phyloP scores from a whole-genome alignment of 2,113 vertebrate genomes.

The Lampris incognitus region DNA sequence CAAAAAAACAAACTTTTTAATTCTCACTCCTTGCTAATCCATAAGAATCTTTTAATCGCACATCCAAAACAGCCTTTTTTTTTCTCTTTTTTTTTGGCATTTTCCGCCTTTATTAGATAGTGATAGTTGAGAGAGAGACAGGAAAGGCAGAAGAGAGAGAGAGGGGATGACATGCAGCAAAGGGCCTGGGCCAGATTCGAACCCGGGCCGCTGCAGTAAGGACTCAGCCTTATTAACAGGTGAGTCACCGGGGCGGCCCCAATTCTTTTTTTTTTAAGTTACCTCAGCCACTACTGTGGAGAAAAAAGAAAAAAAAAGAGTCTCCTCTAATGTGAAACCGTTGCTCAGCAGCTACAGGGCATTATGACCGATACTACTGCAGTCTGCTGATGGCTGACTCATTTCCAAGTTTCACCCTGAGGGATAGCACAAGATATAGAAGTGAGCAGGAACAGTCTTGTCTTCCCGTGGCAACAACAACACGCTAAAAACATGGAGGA shows the following conservation, averaged over 20 bases:
- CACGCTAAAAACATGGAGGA: slow-evolving; percentile 32
- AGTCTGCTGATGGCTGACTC: slow-evolving; percentile 26
- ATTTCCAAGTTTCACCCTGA: slow-evolving; percentile 18
- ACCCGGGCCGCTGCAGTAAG: too few species aligned
- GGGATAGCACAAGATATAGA: slow-evolving; percentile 20
- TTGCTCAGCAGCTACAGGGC: slow-evolving; percentile 5
- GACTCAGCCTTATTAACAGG: too few species aligned
- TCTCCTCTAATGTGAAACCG: neutral
- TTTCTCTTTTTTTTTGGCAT: neutral
- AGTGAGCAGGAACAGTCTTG: slow-evolving; percentile 29
- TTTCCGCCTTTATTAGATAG: too few species aligned
- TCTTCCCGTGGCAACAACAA: slow-evolving; percentile 37
- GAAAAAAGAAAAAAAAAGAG: neutral
- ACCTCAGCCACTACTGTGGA: neutral
- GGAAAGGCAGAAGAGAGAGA: too few species aligned
- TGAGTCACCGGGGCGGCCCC: too few species aligned
- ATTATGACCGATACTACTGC: slow-evolving; percentile 23
- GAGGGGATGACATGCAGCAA: too few species aligned
- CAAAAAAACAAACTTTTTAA: neutral
- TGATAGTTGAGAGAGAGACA: too few species aligned
- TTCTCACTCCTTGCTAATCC: neutral
- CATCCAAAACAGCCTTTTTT: neutral
- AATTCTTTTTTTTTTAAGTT: neutral
- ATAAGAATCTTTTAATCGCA: neutral
- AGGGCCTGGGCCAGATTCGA: too few species aligned